Base-by-base conservation (phyloP, 1,140 invertebrate genomes). In the Contarinia nasturtii region DNA sequence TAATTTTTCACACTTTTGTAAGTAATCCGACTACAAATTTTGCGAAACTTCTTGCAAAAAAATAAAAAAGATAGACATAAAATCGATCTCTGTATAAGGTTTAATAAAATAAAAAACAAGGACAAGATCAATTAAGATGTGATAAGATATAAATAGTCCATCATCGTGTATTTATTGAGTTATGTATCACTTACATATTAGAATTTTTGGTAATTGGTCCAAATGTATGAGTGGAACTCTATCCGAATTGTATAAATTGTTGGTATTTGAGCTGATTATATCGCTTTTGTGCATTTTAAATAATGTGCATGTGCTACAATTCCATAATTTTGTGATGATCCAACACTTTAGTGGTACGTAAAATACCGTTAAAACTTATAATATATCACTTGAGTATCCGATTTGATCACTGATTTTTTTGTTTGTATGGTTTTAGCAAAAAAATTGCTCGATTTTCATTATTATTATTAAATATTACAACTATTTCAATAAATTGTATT, bases 131-230 rank as follows among this genome's bases (percentile, higher is more conserved):
- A 34, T 34, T 34, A 34, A 8, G 7, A 7, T 8, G 33, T 8
- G 7, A 14, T 34, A 14, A 8, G 7, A 14, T 34, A 8, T 7
- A 34, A 34, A 8, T 8, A 34, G 7, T 34, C 14, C 14, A 14
- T 34, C 14, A 8, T 34, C 7, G 7, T 34, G 7, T 34, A 14
- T 34, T 34, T 34, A 34, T 34, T 7, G 7, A 14, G 33, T 52
- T 54, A 57, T 33, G 50, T 50, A 48, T 21, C 15, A 63, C 59
- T 72, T 75, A 82, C 80, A 78, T 54, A 80, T 67, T 50, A 82
- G 70, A 60, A 81, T 75, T 59, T 82, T 75, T 2, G 80, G 81
- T 48, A 83, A 70, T 61, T 78, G 72, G 58, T 81, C 79, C 50
- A 82, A 63, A 55, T 77, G 74, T 55, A 79, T 77, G 51, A 75